phyloP scores from a whole-genome alignment of 2,797 vertebrate genomes.

The Mormyrops attenuatus region DNA sequence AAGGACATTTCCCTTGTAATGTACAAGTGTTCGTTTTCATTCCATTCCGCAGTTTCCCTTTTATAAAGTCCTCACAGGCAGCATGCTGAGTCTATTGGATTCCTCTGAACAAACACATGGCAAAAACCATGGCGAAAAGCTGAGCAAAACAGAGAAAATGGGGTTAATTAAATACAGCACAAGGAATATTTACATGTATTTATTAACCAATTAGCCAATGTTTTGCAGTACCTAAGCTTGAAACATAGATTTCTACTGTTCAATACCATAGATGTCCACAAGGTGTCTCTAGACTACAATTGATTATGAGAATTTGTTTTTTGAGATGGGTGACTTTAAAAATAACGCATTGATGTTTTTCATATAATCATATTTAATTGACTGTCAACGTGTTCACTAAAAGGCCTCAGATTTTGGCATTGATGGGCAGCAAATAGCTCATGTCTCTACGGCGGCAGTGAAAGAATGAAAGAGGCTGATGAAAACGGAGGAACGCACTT shows the following conservation, averaged over 20 bases:
- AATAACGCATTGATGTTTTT: neutral
- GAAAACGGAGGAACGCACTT: constrained; percentile 60
- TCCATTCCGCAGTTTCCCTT: constrained; percentile 54
- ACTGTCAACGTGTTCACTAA: neutral
- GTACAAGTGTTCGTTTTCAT: constrained; percentile 34
- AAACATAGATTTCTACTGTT: neutral
- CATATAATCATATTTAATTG: neutral
- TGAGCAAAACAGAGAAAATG: constrained; percentile 44
- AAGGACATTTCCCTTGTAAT: constrained; percentile 44
- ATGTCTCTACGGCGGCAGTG: neutral
- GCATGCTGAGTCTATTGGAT: constrained; percentile 71
- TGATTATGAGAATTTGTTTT: neutral
- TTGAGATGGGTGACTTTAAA: neutral
- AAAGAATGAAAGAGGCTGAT: neutral
- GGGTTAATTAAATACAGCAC: constrained; percentile 9
- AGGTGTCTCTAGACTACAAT: constrained; percentile 15
- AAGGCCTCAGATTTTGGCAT: neutral
- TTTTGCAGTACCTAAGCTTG: neutral
- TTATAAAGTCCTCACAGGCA: constrained; percentile 42
- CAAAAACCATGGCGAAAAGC: constrained; percentile 93
- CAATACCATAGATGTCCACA: constrained; percentile 6
- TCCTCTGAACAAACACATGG: constrained; percentile 93
- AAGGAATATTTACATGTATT: neutral
- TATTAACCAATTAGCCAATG: neutral
- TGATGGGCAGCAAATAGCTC: neutral